A percentile compares a stretch with the other conserved stretches of the same genome.
These are phyloP conservation scores for Scopus umbretta DNA, from an alignment of 2,113 vertebrate species.

Conservation along the genomic window DNA sequence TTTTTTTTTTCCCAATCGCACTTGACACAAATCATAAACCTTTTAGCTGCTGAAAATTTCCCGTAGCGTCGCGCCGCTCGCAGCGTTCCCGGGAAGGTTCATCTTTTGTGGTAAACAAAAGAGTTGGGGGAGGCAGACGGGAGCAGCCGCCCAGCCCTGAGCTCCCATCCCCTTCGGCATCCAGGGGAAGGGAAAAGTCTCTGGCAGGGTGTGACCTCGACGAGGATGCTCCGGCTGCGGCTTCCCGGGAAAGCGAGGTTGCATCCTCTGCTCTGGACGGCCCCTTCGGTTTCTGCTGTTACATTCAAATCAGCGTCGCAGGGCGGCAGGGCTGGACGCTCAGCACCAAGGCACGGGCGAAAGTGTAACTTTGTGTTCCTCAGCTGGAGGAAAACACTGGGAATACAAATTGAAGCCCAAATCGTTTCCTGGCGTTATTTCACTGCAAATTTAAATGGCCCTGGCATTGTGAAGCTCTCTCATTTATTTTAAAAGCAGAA, in stretches of 20 bases:
- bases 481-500: conserved; percentile 24
- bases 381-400: background rate
- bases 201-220: background rate
- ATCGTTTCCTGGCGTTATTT: background rate
- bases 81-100: background rate
- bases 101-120: conserved; percentile 26
- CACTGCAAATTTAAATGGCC: background rate
- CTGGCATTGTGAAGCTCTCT: background rate
- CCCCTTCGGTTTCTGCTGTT: background rate
- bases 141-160: background rate
- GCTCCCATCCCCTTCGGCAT: background rate
- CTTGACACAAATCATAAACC: background rate
- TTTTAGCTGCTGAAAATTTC: background rate
- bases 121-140: background rate
- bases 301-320: background rate
- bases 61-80: background rate
- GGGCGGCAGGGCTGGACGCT: background rate
- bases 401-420: background rate
- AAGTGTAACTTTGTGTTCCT: background rate
- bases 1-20: background rate
- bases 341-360: background rate
- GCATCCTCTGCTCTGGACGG: background rate
- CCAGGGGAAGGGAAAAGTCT: background rate
- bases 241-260: background rate
- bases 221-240: fast-evolving